phyloP scores from a whole-genome alignment of 2,888 invertebrate genomes.

The Drosophila austrosaltans region DNA sequence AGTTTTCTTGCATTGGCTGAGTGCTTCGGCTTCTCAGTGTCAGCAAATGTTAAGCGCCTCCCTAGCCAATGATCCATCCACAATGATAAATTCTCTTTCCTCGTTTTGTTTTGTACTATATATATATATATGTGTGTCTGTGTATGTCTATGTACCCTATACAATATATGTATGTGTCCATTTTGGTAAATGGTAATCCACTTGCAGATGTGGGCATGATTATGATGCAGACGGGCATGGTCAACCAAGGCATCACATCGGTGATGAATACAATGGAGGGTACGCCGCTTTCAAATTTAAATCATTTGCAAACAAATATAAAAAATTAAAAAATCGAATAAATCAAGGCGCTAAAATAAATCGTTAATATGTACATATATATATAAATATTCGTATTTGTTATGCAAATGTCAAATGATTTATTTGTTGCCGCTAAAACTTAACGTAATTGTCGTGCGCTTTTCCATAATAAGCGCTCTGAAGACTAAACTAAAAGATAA shows the following conservation, averaged over 20 bases:
- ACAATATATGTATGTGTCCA: slow-evolving; percentile 41
- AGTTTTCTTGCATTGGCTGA: slow-evolving; percentile 68
- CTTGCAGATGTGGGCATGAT: slow-evolving; percentile 96
- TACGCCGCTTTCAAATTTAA: slow-evolving; percentile 85
- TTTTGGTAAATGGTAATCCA: slow-evolving; percentile 69
- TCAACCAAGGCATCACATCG: slow-evolving; percentile 94
- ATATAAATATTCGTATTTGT: slow-evolving; percentile 18
- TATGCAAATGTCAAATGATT: slow-evolving; percentile 58
- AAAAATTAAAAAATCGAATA: too few relatives aligned
- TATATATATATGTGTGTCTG: neutral
- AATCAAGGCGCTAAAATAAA: slow-evolving; percentile 41
- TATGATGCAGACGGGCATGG: slow-evolving; percentile 98
- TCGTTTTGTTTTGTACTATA: too few relatives aligned
- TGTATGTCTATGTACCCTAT: neutral
- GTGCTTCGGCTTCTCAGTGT: slow-evolving; percentile 54
- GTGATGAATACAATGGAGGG: slow-evolving; percentile 88
- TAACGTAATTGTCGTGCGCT: slow-evolving; percentile 23
- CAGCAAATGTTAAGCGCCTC: neutral
- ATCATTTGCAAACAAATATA: slow-evolving; percentile 28
- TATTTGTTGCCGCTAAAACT: slow-evolving; percentile 77
- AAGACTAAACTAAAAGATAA: slow-evolving; percentile 24
- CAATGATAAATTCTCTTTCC: neutral
- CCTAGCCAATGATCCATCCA: neutral
- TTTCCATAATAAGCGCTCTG: neutral
- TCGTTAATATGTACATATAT: slow-evolving; percentile 30